These are phyloP conservation scores for Whitmania pigra DNA, from an alignment of 1,140 invertebrate genomes.

Conservation along the genomic window DNA sequence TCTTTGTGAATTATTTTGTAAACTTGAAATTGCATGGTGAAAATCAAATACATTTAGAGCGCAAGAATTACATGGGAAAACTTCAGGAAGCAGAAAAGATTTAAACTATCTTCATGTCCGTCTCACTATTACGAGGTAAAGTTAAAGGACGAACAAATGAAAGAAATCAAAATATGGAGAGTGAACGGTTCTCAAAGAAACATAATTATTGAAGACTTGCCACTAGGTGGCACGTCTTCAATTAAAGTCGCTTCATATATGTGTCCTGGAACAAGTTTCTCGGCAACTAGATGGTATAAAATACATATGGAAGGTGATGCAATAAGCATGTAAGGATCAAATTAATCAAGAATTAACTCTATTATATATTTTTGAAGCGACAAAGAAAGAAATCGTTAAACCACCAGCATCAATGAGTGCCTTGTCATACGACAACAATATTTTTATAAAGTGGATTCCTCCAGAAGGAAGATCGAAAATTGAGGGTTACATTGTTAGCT, in stretches of 20 bases:
- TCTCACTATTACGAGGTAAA: slow-evolving; percentile 4
- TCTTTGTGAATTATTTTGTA: too few relatives aligned
- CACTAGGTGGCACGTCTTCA: background rate
- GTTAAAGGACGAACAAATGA: background rate
- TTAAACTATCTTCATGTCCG: background rate
- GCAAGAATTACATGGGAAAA: slow-evolving; percentile 4
- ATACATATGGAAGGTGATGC: background rate
- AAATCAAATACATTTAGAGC: background rate
- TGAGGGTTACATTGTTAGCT: slow-evolving; percentile 1
- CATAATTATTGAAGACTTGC: background rate
- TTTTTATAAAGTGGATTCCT: slow-evolving; percentile 5
- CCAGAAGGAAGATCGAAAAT: background rate
- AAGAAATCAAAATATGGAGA: slow-evolving; percentile 3
- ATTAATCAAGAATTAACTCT: background rate
- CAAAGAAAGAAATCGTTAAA: slow-evolving; percentile 1
- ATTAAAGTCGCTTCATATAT: background rate
- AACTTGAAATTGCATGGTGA: too few relatives aligned
- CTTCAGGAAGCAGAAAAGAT: slow-evolving; percentile 6
- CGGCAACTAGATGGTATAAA: slow-evolving; percentile 10
- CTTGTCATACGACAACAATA: background rate
- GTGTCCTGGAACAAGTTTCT: background rate
- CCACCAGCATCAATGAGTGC: background rate
- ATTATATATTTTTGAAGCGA: slow-evolving; percentile 6
- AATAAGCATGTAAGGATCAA: background rate
- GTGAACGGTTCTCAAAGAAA: background rate